Evolutionary conservation across 1,140 invertebrate species (phyloP).

Genomic region (Drosophila subpulchrella): DNA sequence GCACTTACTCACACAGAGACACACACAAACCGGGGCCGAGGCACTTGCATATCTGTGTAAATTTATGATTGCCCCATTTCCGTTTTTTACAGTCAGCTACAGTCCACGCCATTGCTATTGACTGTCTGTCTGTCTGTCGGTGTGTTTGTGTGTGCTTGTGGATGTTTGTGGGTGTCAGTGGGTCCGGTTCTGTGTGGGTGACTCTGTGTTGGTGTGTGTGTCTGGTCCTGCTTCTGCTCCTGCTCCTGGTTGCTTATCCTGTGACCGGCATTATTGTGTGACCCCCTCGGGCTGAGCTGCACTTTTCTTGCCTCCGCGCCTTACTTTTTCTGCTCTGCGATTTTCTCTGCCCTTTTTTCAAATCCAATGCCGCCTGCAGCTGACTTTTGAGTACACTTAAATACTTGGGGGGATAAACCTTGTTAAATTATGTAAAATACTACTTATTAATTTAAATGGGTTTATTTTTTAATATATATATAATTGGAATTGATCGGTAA

Average conservation of each 20-base stretch:
- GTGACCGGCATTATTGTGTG: conserved; percentile 79
- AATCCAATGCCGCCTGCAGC: conserved; percentile 78
- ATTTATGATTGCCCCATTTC: conserved; percentile 84
- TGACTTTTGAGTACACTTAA: conserved; percentile 70
- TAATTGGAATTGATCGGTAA: no score
- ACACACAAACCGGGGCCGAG: conserved; percentile 39
- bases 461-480: no score
- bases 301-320: conserved; percentile 63
- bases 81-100: conserved; percentile 74
- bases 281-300: conserved; percentile 65
- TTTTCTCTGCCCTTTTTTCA: conserved; percentile 42
- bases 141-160: not conserved
- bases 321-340: conserved; percentile 18
- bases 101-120: conserved; percentile 60
- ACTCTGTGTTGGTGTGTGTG: conserved; percentile 18
- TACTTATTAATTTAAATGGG: no score
- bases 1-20: conserved; percentile 27
- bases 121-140: conserved; percentile 55
- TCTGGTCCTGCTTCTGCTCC: not conserved
- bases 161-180: not conserved
- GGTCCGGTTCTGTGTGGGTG: not conserved
- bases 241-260: conserved; percentile 69
- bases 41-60: conserved; percentile 84
- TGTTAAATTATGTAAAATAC: no score
- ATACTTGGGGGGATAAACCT: no score